Percentiles rank a stretch among this genome's conserved stretches.
Evolutionary conservation across 2,797 vertebrate species (phyloP).

Genomic region (Gobio occitaniae): DNA sequence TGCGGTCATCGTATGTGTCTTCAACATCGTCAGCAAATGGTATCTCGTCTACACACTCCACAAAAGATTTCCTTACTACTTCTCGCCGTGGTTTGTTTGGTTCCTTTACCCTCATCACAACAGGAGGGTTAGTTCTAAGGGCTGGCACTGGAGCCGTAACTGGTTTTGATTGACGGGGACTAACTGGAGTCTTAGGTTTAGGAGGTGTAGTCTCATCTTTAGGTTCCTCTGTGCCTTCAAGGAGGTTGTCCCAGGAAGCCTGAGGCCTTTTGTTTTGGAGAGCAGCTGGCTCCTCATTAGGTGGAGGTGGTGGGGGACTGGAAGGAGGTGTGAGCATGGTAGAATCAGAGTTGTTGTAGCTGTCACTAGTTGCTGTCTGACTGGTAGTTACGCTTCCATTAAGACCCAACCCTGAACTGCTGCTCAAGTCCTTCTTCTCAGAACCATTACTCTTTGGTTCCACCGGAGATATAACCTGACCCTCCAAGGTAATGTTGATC

Average conservation of each 20-base stretch:
- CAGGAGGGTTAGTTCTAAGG: constrained; percentile 57
- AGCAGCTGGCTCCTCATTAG: constrained; percentile 91
- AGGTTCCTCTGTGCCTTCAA: constrained; percentile 65
- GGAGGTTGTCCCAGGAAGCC: constrained; percentile 80
- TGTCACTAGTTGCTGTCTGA: constrained; percentile 85
- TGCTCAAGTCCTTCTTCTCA: constrained; percentile 86
- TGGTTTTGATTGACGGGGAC: constrained; percentile 66
- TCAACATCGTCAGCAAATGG: constrained; percentile 97
- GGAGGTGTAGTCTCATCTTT: constrained; percentile 52
- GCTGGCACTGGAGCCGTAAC: constrained; percentile 44
- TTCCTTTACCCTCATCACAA: constrained; percentile 78
- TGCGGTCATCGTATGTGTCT: constrained; percentile 89
- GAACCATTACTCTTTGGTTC: constrained; percentile 79
- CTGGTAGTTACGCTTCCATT: constrained; percentile 88
- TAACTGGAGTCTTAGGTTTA: constrained; percentile 66
- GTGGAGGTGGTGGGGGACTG: constrained; percentile 93
- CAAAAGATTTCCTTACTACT: constrained; percentile 88
- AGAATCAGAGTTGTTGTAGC: constrained; percentile 90
- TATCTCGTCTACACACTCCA: constrained; percentile 95
- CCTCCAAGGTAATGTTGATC: constrained; percentile 84
- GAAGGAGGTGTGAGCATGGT: constrained; percentile 96
- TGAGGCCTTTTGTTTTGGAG: constrained; percentile 80
- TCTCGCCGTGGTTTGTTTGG: constrained; percentile 72
- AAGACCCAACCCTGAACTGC: constrained; percentile 90
- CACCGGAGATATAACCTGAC: constrained; percentile 81